phyloP scores from a whole-genome alignment of 1,140 invertebrate genomes.

The Leptonema lineaticorne region DNA sequence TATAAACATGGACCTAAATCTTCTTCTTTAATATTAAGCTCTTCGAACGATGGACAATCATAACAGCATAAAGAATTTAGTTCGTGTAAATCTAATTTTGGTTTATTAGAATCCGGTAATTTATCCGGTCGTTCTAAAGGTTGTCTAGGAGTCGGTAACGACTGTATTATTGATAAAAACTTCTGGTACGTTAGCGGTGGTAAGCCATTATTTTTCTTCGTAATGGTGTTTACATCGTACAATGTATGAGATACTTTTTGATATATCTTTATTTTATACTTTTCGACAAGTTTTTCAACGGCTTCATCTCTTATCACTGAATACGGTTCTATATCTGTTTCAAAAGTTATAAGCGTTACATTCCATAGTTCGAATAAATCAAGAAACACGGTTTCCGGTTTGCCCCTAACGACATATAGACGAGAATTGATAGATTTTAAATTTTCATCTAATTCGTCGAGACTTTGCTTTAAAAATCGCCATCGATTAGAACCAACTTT shows the following conservation, averaged over 20 bases:
- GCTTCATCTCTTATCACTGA: conserved; percentile 61
- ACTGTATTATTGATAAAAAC: conserved; percentile 63
- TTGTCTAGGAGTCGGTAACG: conserved; percentile 56
- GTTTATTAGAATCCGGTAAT: conserved; percentile 52
- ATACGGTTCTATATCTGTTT: conserved; percentile 73
- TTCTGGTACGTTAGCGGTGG: conserved; percentile 72
- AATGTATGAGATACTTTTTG: conserved; percentile 69
- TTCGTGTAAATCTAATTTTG: conserved; percentile 55
- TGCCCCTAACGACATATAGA: conserved; percentile 67
- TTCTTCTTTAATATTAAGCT: conserved; percentile 58
- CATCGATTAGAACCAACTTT: conserved; percentile 67
- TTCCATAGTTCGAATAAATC: conserved; percentile 68
- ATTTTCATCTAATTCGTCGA: conserved; percentile 67
- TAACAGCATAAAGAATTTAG: conserved; percentile 49
- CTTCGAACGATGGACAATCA: conserved; percentile 62
- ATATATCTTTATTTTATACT: conserved; percentile 61
- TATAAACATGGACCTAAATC: conserved; percentile 55
- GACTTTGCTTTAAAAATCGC: conserved; percentile 68
- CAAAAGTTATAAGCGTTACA: conserved; percentile 65
- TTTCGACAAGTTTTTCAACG: conserved; percentile 61
- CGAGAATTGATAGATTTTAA: conserved; percentile 57
- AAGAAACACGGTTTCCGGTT: conserved; percentile 63
- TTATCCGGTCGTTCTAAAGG: conserved; percentile 53
- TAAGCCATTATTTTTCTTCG: conserved; percentile 64
- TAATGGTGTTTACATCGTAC: conserved; percentile 64